These are phyloP conservation scores for Embidobia sp. DNA, from an alignment of 2,888 invertebrate species.

Conservation along the genomic window DNA sequence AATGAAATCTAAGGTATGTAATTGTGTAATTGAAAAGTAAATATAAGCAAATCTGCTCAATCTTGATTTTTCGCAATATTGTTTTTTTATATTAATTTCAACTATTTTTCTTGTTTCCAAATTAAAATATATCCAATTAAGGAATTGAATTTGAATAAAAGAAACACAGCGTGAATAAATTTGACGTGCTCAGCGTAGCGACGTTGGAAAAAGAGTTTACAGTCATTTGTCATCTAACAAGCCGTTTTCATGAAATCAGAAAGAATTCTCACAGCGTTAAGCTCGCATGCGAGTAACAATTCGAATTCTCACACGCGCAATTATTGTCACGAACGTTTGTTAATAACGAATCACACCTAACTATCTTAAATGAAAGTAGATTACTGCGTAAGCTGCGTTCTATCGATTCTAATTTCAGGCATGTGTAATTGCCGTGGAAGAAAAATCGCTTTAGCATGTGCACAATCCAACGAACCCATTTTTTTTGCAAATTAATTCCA, in stretches of 20 bases:
- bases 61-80: no score
- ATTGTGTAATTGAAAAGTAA: no score
- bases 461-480: slow-evolving; percentile 4
- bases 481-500: slow-evolving; percentile 12
- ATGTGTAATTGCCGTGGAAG: slow-evolving; percentile 41
- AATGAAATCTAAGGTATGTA: background rate
- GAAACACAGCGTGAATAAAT: background rate
- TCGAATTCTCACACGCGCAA: slow-evolving; percentile 55
- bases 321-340: slow-evolving; percentile 58
- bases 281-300: slow-evolving; percentile 44
- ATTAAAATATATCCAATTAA: no score
- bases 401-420: slow-evolving; percentile 39
- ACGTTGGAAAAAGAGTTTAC: slow-evolving; percentile 13
- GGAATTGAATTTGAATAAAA: no score
- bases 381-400: slow-evolving; percentile 26
- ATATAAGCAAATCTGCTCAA: no score
- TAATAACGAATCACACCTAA: slow-evolving; percentile 57
- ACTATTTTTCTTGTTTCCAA: no score
- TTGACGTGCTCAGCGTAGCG: background rate
- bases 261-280: slow-evolving; percentile 42
- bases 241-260: slow-evolving; percentile 41
- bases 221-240: slow-evolving; percentile 51
- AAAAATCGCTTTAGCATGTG: slow-evolving; percentile 29
- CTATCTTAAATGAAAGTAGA: slow-evolving; percentile 59
- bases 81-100: no score